These are phyloP conservation scores for Keiferia lycopersicella DNA, from an alignment of 2,888 invertebrate genomes.

Conservation along the genomic window DNA sequence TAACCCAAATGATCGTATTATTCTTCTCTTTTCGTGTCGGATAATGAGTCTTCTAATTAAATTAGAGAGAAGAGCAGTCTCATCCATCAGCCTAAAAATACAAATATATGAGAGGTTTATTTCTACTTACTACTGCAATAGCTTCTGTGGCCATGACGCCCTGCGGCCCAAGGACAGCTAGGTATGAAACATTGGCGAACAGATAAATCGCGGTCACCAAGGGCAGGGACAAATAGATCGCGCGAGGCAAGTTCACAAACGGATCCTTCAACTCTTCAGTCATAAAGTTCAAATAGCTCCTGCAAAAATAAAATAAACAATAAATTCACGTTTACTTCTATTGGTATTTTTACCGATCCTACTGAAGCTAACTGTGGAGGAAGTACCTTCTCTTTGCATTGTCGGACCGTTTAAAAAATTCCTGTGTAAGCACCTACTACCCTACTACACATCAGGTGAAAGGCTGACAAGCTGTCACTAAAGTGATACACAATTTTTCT, in stretches of 20 bases:
- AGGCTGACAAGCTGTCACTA: too few relatives aligned
- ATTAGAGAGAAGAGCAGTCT: background rate
- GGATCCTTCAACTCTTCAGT: constrained; percentile 94
- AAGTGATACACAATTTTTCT: too few relatives aligned
- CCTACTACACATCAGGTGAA: too few relatives aligned
- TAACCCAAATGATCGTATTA: background rate
- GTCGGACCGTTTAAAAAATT: too few relatives aligned
- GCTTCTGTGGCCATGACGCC: constrained; percentile 95
- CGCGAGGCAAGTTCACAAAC: constrained; percentile 93
- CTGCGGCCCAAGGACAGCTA: constrained; percentile 90
- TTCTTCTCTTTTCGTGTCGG: too few relatives aligned
- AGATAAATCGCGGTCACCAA: constrained; percentile 94
- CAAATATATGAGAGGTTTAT: background rate
- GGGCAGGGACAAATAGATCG: constrained; percentile 95
- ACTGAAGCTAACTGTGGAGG: too few relatives aligned
- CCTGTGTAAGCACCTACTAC: too few relatives aligned
- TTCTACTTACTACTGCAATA: constrained; percentile 92
- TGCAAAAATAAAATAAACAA: constrained; percentile 52
- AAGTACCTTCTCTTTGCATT: too few relatives aligned
- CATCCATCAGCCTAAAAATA: background rate
- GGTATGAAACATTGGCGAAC: constrained; percentile 93
- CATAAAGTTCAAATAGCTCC: constrained; percentile 96
- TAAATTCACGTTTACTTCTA: background rate
- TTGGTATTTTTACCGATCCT: too few relatives aligned
- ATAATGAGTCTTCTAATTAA: background rate